These are phyloP conservation scores for Zaprionus kolodkinae DNA, from an alignment of 1,140 invertebrate genomes.

Conservation along the genomic window DNA sequence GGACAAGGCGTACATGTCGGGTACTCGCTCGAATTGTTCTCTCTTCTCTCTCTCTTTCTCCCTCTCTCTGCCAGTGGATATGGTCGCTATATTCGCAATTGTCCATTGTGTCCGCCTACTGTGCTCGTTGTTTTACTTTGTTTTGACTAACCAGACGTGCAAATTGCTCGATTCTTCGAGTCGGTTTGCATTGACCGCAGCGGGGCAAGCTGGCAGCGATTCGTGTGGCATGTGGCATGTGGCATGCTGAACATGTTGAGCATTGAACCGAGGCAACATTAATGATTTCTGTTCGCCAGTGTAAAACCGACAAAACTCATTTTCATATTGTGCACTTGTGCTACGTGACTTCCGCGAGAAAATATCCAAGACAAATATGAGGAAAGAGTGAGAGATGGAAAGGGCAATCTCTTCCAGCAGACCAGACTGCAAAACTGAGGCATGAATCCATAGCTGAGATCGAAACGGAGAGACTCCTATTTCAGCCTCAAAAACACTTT, in stretches of 20 bases:
- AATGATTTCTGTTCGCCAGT: constrained; percentile 62
- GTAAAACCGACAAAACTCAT: constrained; percentile 80
- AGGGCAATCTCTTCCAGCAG: background rate
- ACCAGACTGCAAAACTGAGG: constrained; percentile 22
- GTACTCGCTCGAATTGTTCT: constrained; percentile 51
- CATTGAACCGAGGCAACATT: constrained; percentile 43
- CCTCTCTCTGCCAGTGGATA: background rate
- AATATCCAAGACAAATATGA: constrained; percentile 50
- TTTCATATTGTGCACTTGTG: constrained; percentile 74
- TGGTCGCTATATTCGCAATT: constrained; percentile 52
- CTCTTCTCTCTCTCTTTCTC: constrained; percentile 44
- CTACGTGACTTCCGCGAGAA: constrained; percentile 80
- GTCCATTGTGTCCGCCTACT: constrained; percentile 36
- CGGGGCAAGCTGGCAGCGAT: constrained; percentile 21
- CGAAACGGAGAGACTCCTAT: background rate
- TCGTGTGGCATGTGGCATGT: constrained; percentile 37
- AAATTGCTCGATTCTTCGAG: constrained; percentile 77
- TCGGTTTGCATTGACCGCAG: constrained; percentile 76
- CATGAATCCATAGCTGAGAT: constrained; percentile 12
- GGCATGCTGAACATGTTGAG: constrained; percentile 20
- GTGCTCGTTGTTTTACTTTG: constrained; percentile 71
- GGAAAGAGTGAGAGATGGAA: background rate
- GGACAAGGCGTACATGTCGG: constrained; percentile 3
- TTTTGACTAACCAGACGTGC: constrained; percentile 73
- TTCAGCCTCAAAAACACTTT: background rate